Evolutionary conservation across 2,113 vertebrate species (phyloP), one percentile per base, ranked within the genome.

Genomic region (Etheostoma cragini): DNA sequence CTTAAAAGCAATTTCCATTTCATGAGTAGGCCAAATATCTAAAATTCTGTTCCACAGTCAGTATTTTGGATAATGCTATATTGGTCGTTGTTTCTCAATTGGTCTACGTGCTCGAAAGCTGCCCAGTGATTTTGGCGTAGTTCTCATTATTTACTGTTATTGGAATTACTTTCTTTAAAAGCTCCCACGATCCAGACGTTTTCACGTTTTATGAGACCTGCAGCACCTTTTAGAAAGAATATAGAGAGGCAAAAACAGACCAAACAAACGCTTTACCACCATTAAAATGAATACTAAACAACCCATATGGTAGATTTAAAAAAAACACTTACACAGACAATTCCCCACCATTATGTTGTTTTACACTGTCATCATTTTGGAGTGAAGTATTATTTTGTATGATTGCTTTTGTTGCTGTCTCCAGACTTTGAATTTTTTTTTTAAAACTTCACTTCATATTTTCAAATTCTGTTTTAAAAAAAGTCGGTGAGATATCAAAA

Each of bases 61-160:
- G 30, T 35, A 52, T 72, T 60, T 60, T 21, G 5, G 6, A 61
- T 33, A n/a, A 61, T 56, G 33, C n/a, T 22, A 19, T 60, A 5
- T 50, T 60, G 54, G 11, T 5, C 11, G 26, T 30, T 54, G 5
- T 46, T 45, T 56, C 26, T 52, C 15, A 35, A 7, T 47, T 35
- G 52, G 14, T 69, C 8, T 22, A 11, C 47, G 38, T 24, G 13
- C 8, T 10, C 10, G 2, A 38, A 22, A 50, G 30, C 22, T 61
- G 19, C 14, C 24, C 10, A 22, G 26, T 11, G 19, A 30, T 61
- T 62, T 73, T 73, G 7, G 56, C 14, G n/a, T 60, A 45, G 33
- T 65, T 64, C 22, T 71, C 66, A 72, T 58, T 30, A 66, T 77
- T 82, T 62, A 63, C 12, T 58, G 2, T 45, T 54, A 50, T 50